phyloP scores from a whole-genome alignment of 2,888 invertebrate genomes.

The Elmis aenea region DNA sequence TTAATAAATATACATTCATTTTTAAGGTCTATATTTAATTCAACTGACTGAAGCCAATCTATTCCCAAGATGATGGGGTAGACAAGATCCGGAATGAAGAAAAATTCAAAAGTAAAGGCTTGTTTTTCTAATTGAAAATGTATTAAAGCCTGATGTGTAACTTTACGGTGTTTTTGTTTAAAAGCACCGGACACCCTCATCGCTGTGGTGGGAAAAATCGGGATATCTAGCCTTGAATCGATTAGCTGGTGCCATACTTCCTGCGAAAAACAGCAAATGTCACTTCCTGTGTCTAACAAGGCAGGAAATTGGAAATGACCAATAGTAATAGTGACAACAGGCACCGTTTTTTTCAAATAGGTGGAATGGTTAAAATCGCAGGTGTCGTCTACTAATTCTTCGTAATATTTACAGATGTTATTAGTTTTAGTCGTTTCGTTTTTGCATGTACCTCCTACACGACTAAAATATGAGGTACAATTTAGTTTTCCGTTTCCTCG shows the following conservation, averaged over 20 bases:
- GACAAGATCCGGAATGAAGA: background rate
- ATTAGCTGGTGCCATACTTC: background rate
- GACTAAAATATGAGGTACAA: too few relatives aligned
- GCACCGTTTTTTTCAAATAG: background rate
- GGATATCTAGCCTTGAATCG: background rate
- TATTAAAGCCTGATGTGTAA: background rate
- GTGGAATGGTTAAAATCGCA: background rate
- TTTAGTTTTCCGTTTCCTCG: too few relatives aligned
- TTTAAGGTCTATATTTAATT: background rate
- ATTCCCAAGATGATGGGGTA: background rate
- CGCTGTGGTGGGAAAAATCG: background rate
- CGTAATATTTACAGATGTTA: too few relatives aligned
- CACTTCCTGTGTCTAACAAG: background rate
- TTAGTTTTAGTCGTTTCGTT: too few relatives aligned
- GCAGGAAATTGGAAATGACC: background rate
- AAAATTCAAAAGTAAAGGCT: background rate
- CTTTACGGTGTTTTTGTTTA: background rate
- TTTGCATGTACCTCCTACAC: too few relatives aligned
- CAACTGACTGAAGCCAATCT: background rate
- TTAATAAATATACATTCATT: background rate
- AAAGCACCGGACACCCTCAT: background rate
- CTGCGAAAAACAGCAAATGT: background rate
- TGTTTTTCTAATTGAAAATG: background rate
- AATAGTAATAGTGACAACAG: background rate
- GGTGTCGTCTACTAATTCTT: background rate